A percentile compares a stretch with the other conserved stretches of the same genome.
phyloP scores from a whole-genome alignment of 2,797 vertebrate species.

The Tiaroga cobitis region DNA sequence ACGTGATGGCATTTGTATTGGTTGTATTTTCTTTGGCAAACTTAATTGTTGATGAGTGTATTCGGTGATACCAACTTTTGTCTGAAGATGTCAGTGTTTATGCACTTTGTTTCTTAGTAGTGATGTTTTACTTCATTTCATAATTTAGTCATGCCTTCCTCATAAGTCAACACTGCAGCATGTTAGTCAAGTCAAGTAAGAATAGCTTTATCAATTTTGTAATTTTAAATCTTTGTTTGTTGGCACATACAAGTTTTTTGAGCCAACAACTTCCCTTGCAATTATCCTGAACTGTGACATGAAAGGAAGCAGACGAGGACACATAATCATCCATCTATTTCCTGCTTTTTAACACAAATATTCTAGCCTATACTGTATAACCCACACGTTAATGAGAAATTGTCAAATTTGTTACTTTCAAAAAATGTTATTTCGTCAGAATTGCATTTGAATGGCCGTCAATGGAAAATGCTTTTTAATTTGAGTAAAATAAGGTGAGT shows the following conservation, averaged over 20 bases:
- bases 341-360: not conserved
- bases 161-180: not conserved
- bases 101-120: no score
- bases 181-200: not conserved
- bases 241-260: not conserved
- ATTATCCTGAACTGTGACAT: not conserved
- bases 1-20: not conserved
- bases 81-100: slow-evolving; percentile 42
- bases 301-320: not conserved
- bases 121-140: not conserved
- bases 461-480: not conserved
- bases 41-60: not conserved
- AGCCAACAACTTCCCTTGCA: not conserved
- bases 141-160: not conserved
- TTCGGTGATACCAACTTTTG: not conserved
- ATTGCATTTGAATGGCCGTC: not conserved
- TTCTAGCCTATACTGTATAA: not conserved
- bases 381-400: no score
- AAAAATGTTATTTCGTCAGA: not conserved
- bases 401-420: not conserved
- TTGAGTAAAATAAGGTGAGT: not conserved
- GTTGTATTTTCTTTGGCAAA: not conserved
- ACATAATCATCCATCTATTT: not conserved
- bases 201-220: not conserved
- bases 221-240: not conserved